Evolutionary conservation across 2,888 invertebrate species (phyloP), one percentile per base, ranked within the genome.

Genomic region (Sisyra nigra): DNA sequence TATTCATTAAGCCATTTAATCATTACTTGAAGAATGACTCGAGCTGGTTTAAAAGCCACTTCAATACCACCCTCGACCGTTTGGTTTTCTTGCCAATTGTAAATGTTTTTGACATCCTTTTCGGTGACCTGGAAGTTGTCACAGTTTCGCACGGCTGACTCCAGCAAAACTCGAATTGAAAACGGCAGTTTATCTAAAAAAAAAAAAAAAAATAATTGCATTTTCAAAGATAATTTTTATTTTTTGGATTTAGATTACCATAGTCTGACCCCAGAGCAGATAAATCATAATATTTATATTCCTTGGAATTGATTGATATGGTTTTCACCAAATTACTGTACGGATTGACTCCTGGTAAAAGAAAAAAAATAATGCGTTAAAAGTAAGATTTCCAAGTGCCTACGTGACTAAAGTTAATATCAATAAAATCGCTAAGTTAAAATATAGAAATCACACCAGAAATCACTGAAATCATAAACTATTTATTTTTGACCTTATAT

Each of bases 61-160:
- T 98, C 97, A 24, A 88, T 83, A 34, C 80, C 83, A 1, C 67
- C 75, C 40, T 72, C 71, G 1, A 69, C 60, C 0, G 58, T 54
- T 60, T 89, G 86, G 57, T 80, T 81, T 37, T 61, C 61, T 54
- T 86, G 79, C 97, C 97, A 98, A 47, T 82, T 73, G 43, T 96
- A 69, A 34, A 97, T 86, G 49, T 78, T 88, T 49, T 82, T 67
- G 0, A 97, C 93, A 67, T 98, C 96, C 48, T 75, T 68, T 58
- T 80, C 71, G 44, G 76, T 68, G 8, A 96, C 81, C 60, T 91
- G 89, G 61, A 97, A 96, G 55, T 85, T 83, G 63, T 98, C 97
- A 61, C 97, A 97, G 66, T 93, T 93, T 43, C 97, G 72, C 2
- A 97, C 82, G 24, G 93, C 93, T 0, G 94, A 92, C 67, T 98